These are phyloP conservation scores for Micronycteris hirsuta DNA, from an alignment of 2,113 vertebrate genomes.

Conservation along the genomic window DNA sequence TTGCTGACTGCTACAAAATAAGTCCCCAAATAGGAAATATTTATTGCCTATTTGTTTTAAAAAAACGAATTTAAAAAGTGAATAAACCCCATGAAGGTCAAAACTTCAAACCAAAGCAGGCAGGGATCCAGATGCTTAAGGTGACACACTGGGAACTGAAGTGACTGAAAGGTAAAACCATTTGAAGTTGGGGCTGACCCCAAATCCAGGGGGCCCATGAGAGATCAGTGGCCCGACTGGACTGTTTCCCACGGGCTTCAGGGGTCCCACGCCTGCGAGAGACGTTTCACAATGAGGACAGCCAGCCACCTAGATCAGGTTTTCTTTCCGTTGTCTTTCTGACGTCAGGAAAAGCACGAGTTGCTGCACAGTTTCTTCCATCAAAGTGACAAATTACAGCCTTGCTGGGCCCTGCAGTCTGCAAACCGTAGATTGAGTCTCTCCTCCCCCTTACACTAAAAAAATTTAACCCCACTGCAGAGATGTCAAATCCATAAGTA, in stretches of 20 bases:
- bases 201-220: background rate
- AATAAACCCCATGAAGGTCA: background rate
- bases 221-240: background rate
- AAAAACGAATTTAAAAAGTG: background rate
- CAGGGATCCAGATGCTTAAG: background rate
- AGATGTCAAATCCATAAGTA: background rate
- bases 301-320: background rate
- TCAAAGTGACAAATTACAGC: conserved; percentile 56
- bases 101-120: conserved; percentile 5
- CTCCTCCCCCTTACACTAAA: background rate
- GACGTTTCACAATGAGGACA: conserved; percentile 5
- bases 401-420: conserved; percentile 49
- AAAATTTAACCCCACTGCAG: background rate
- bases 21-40: background rate
- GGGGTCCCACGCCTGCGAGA: background rate
- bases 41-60: background rate
- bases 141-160: background rate
- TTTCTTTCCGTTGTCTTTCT: conserved; percentile 53
- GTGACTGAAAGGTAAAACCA: background rate
- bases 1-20: background rate
- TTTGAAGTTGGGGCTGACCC: background rate
- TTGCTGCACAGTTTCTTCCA: conserved; percentile 50
- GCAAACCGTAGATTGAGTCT: conserved; percentile 2
- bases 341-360: conserved; percentile 70
- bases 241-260: background rate